These are phyloP conservation scores for Drosophila repletoides DNA, from an alignment of 1,140 invertebrate genomes.

Conservation along the genomic window DNA sequence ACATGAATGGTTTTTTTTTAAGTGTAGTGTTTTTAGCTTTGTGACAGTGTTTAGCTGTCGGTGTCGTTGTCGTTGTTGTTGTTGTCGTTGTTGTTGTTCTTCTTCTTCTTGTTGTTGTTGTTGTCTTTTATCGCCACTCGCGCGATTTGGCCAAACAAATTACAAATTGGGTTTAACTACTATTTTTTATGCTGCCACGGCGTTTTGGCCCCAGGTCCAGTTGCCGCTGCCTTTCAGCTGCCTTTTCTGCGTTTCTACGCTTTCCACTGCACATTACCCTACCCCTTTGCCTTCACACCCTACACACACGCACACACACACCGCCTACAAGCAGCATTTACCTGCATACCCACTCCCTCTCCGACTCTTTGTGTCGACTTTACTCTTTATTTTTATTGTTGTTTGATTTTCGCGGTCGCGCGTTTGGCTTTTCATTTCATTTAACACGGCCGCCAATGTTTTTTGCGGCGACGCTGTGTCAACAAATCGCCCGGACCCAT, in stretches of 20 bases:
- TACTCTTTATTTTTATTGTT: slow-evolving; percentile 81
- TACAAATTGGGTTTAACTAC: slow-evolving; percentile 76
- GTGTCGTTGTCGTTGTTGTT: slow-evolving; percentile 25
- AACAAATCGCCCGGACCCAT: slow-evolving; percentile 50
- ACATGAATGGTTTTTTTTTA: too few relatives aligned
- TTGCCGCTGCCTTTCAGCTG: slow-evolving; percentile 15
- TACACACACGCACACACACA: neutral
- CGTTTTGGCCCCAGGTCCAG: slow-evolving; percentile 43
- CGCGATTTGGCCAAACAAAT: slow-evolving; percentile 75
- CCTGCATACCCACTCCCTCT: neutral
- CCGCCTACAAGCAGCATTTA: neutral
- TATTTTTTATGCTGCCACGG: slow-evolving; percentile 58
- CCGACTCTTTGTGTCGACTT: slow-evolving; percentile 10
- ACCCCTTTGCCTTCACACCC: neutral
- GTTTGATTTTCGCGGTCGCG: slow-evolving; percentile 78
- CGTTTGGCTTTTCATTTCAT: slow-evolving; percentile 77
- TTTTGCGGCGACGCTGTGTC: slow-evolving; percentile 65
- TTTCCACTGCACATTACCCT: slow-evolving; percentile 18
- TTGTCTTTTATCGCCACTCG: slow-evolving; percentile 51
- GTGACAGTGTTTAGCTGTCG: slow-evolving; percentile 26
- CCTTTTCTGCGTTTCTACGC: slow-evolving; percentile 36
- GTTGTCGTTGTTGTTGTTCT: slow-evolving; percentile 5
- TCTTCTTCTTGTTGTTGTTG: slow-evolving; percentile 34
- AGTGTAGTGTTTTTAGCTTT: slow-evolving; percentile 48
- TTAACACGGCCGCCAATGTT: slow-evolving; percentile 73